A percentile compares a stretch with the other conserved stretches of the same genome.
Evolutionary conservation across 2,113 vertebrate species (phyloP).

Genomic region (Aegithalos caudatus): DNA sequence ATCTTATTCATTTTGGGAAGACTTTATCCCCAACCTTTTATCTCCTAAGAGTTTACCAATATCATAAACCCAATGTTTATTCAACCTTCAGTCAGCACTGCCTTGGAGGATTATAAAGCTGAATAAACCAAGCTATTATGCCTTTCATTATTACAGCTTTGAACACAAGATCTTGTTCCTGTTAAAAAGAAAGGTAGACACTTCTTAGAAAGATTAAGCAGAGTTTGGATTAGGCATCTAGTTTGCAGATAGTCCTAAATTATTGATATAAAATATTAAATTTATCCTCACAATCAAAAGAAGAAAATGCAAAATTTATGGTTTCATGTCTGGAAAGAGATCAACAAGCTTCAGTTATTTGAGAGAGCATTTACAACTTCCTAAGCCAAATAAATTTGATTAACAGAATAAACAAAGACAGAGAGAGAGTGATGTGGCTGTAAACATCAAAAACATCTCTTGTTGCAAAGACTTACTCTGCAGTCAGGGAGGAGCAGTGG

Average conservation of each 20-base stretch:
- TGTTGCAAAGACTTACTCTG: not conserved
- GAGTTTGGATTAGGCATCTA: not conserved
- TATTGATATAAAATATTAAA: constrained; percentile 34
- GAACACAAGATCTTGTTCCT: not conserved
- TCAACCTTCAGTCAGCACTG: not conserved
- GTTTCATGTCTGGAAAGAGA: not conserved
- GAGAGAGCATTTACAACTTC: constrained; percentile 4
- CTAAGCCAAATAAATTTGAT: not conserved
- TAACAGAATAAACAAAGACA: not conserved
- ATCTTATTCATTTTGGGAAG: not conserved
- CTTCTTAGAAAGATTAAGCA: not conserved
- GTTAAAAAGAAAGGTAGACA: not conserved
- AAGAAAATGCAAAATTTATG: not conserved
- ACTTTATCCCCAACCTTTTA: not conserved
- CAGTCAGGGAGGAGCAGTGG: not conserved
- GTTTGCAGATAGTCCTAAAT: not conserved
- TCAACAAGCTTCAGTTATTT: not conserved
- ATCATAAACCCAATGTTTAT: constrained; percentile 7
- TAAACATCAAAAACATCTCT: not conserved
- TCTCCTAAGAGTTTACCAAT: not conserved
- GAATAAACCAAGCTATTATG: constrained; percentile 13
- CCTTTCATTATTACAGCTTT: constrained; percentile 3
- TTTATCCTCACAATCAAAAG: not conserved
- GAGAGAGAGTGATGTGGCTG: not conserved
- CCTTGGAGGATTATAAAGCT: constrained; percentile 32